Conservation (phyloP, 2,888 invertebrate species). For the Hanleya hanleyi region DNA sequence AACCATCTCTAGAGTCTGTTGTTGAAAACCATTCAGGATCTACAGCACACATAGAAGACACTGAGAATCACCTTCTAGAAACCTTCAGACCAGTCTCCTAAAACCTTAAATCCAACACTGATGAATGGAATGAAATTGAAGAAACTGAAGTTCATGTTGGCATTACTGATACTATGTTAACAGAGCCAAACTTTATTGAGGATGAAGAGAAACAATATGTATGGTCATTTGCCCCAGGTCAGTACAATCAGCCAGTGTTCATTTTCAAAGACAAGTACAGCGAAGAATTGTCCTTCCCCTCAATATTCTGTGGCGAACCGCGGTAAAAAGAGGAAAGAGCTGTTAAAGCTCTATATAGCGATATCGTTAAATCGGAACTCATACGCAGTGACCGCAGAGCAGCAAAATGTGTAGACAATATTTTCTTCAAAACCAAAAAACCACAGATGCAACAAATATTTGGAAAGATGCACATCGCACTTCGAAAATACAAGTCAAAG, state of each 20-base stretch:
- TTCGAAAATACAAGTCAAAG: slow-evolving; percentile 1
- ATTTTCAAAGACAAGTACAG: not conserved
- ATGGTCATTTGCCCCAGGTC: not conserved
- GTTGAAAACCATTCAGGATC: too few species aligned
- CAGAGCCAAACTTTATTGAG: not conserved
- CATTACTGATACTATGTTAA: not conserved
- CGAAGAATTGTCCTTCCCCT: not conserved
- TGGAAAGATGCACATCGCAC: slow-evolving; percentile 5
- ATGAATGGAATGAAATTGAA: not conserved
- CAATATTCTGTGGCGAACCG: not conserved
- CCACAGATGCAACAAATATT: slow-evolving; percentile 6
- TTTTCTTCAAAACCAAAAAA: too few species aligned
- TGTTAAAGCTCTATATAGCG: not conserved
- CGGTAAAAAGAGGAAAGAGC: not conserved
- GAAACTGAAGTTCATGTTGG: not conserved
- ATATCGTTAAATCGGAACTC: slow-evolving; percentile 1
- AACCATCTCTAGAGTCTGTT: not conserved
- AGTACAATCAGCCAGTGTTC: not conserved
- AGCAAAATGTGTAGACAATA: not conserved
- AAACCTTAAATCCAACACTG: not conserved
- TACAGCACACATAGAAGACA: too few species aligned
- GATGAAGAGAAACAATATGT: not conserved
- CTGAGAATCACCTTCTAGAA: not conserved
- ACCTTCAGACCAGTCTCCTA: not conserved
- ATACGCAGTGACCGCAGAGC: not conserved